A percentile compares a stretch with the other conserved stretches of the same genome.
These are phyloP conservation scores for Goniozus legneri DNA, from an alignment of 1,140 invertebrate genomes.

Conservation along the genomic window DNA sequence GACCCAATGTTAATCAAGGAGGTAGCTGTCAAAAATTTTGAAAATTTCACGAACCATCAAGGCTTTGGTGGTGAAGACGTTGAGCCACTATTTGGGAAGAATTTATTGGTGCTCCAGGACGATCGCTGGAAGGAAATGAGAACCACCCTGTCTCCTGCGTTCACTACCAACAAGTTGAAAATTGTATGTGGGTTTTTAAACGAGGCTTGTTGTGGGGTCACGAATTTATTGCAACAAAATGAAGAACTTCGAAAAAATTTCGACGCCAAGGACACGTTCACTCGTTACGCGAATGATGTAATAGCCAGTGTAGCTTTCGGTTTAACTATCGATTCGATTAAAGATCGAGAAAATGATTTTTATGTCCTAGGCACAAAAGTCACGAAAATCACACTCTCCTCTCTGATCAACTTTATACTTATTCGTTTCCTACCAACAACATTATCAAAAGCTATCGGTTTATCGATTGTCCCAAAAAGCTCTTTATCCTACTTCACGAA, in stretches of 20 bases:
- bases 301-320: neutral
- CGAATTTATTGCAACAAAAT: slow-evolving; percentile 15
- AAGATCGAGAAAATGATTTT: neutral
- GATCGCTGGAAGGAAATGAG: slow-evolving; percentile 46
- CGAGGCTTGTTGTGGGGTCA: slow-evolving; percentile 27
- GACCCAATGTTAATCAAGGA: slow-evolving; percentile 63
- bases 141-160: slow-evolving; percentile 41
- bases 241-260: slow-evolving; percentile 18
- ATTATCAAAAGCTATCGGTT: no score
- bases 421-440: no score
- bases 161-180: slow-evolving; percentile 47
- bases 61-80: slow-evolving; percentile 42
- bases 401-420: no score
- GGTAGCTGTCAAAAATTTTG: slow-evolving; percentile 63
- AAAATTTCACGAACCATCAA: slow-evolving; percentile 60
- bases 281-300: neutral
- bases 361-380: neutral
- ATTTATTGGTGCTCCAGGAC: slow-evolving; percentile 55
- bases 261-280: neutral
- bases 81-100: slow-evolving; percentile 55
- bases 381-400: neutral
- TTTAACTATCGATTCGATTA: neutral
- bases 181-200: slow-evolving; percentile 38
- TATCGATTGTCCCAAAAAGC: no score
- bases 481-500: no score